These are phyloP conservation scores for Taphrorychus bicolor DNA, from an alignment of 2,888 invertebrate species.

Conservation along the genomic window DNA sequence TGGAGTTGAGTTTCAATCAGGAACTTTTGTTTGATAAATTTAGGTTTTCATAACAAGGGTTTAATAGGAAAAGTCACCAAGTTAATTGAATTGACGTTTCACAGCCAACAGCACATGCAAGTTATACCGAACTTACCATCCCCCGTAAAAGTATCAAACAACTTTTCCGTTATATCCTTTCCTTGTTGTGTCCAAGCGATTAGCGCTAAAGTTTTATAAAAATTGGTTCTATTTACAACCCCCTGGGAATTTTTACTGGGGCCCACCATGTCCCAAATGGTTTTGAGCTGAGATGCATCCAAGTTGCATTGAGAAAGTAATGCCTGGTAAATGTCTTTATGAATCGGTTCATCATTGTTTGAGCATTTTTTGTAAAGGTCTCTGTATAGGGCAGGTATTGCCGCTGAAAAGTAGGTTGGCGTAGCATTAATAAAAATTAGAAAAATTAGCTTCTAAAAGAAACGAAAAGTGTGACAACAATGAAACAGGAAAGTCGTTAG, in stretches of 20 bases:
- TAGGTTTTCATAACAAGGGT: too few species aligned
- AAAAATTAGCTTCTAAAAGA: too few species aligned
- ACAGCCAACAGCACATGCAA: too few species aligned
- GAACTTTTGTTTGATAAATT: too few species aligned
- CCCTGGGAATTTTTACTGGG: constrained; percentile 59
- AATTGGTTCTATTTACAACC: constrained; percentile 61
- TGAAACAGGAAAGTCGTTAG: not conserved
- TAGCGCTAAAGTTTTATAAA: constrained; percentile 66
- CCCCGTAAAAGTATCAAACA: constrained; percentile 62
- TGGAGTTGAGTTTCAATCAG: not conserved
- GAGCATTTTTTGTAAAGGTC: constrained; percentile 65
- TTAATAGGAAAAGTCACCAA: too few species aligned
- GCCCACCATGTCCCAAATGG: constrained; percentile 65
- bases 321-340: constrained; percentile 64
- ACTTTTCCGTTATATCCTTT: constrained; percentile 63
- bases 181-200: constrained; percentile 67
- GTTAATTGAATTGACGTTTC: too few species aligned
- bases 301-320: constrained; percentile 63
- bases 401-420: too few species aligned
- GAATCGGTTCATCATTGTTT: constrained; percentile 62
- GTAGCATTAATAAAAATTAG: not conserved
- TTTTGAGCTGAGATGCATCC: constrained; percentile 60
- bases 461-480: too few species aligned
- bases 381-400: constrained; percentile 64
- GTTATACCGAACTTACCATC: constrained; percentile 52